Base-by-base conservation (phyloP, 2,888 invertebrate species). In the Hydrotaea diabolus region DNA sequence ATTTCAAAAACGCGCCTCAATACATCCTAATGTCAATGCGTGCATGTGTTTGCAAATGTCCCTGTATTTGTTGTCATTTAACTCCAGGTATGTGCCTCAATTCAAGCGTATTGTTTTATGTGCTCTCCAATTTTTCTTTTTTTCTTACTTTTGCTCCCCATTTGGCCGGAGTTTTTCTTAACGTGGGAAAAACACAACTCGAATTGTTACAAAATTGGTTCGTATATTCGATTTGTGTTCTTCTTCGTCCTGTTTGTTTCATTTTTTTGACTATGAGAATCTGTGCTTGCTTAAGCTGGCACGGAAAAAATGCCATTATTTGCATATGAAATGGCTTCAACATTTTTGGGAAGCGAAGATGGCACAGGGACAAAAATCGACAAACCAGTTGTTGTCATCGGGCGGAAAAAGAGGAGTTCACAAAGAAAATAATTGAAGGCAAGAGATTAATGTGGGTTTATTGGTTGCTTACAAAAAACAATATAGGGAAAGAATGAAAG, bases 51-150 rank as follows among this genome's bases (percentile, higher is more conserved):
- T 36, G 15, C 26, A 26, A 19, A 57, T 31, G 31, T 57, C 21
- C 59, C 21, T 21, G 36, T 43, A 23, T n/a, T 36, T 78, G 46
- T 62, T 78, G 49, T 31, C 19, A 78, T 72, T 72, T 72, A 62
- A 78, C 64, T 81, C 39, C 79, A 83, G 76, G 76, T 81, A 84
- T 84, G 76, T 84, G 84, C 66, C 76, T 59, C 77, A 69, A 82
- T 74, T 79, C 73, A 82, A 85, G 82, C 79, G 85, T 85, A 77
- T 79, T 85, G 83, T 79, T 81, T 81, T 79, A 79, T 78, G 78
- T 78, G 3, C 36, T 36, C 5, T 74, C 31, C 26, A 64, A 31
- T 31, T 26, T n/a, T 36, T 31, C 23, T 57, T 57, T 11, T n/a
- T 13, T 49, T 49, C 21, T 13, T 7, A 13, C n/a, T 17, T 64